These are phyloP conservation scores for Griposia aprilina DNA, from an alignment of 2,888 invertebrate species.

Conservation along the genomic window DNA sequence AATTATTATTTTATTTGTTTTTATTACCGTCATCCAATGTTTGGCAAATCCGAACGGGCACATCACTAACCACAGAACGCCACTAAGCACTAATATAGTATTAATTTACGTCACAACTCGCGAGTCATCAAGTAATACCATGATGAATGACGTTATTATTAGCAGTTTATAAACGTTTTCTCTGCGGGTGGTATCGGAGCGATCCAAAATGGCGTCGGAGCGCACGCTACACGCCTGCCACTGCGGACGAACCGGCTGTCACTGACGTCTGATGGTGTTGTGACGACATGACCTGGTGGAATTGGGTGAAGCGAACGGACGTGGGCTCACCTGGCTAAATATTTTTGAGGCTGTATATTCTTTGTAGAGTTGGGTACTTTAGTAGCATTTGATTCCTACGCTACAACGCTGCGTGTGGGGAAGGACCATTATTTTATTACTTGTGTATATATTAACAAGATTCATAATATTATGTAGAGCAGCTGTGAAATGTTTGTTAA, in stretches of 20 bases:
- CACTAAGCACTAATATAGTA: slow-evolving; percentile 62
- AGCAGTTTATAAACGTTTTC: slow-evolving; percentile 73
- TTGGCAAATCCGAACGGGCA: slow-evolving; percentile 58
- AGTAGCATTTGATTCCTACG: slow-evolving; percentile 14
- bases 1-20: slow-evolving; percentile 17
- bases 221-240: slow-evolving; percentile 65
- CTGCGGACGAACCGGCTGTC: slow-evolving; percentile 63
- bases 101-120: slow-evolving; percentile 58
- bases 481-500: slow-evolving; percentile 32
- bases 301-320: slow-evolving; percentile 67
- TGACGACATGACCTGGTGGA: slow-evolving; percentile 60
- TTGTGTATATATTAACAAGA: slow-evolving; percentile 12
- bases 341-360: slow-evolving; percentile 24
- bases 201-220: slow-evolving; percentile 51
- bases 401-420: background rate
- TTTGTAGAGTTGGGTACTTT: background rate
- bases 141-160: slow-evolving; percentile 77
- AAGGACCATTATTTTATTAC: background rate
- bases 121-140: slow-evolving; percentile 52
- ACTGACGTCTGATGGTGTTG: slow-evolving; percentile 44
- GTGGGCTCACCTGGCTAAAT: slow-evolving; percentile 54
- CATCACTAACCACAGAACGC: slow-evolving; percentile 65
- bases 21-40: slow-evolving; percentile 48
- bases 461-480: slow-evolving; percentile 43
- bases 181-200: slow-evolving; percentile 76